These are phyloP conservation scores for Yponomeuta malinellus DNA, from an alignment of 2,888 invertebrate genomes.

Conservation along the genomic window DNA sequence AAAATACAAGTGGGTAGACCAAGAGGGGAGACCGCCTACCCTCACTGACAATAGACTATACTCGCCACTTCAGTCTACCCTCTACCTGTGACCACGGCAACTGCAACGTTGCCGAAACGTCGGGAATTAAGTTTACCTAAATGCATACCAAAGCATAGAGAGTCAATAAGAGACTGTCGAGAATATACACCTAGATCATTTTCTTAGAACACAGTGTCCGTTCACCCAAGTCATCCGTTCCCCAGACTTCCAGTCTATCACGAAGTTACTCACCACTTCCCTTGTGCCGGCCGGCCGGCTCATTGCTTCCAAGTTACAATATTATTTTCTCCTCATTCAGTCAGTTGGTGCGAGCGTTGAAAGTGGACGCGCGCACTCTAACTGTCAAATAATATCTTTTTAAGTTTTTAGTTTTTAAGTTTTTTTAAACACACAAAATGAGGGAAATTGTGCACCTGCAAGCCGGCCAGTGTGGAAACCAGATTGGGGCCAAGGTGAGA, in stretches of 20 bases:
- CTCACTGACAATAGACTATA: too few species aligned
- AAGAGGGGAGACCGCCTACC: too few species aligned
- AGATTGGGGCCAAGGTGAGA: slow-evolving; percentile 81
- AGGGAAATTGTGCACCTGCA: slow-evolving; percentile 90
- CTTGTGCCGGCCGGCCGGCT: not conserved
- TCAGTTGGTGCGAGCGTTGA: not conserved
- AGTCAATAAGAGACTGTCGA: too few species aligned
- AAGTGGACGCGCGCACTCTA: not conserved
- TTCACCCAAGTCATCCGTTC: too few species aligned
- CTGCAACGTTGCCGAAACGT: too few species aligned
- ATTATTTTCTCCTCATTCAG: slow-evolving; percentile 4
- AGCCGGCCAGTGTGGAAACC: slow-evolving; percentile 90
- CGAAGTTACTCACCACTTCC: not conserved
- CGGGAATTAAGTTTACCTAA: too few species aligned
- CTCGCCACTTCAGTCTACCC: too few species aligned
- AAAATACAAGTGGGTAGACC: too few species aligned
- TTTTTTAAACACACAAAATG: slow-evolving; percentile 64
- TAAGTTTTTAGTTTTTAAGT: not conserved
- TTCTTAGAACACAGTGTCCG: too few species aligned
- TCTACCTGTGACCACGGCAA: too few species aligned
- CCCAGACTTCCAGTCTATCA: not conserved
- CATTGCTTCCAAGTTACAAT: not conserved
- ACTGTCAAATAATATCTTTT: not conserved
- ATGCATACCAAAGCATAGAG: too few species aligned
- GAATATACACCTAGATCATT: too few species aligned